These are phyloP conservation scores for Osmerus eperlanus DNA, from an alignment of 2,113 vertebrate genomes.

Conservation along the genomic window DNA sequence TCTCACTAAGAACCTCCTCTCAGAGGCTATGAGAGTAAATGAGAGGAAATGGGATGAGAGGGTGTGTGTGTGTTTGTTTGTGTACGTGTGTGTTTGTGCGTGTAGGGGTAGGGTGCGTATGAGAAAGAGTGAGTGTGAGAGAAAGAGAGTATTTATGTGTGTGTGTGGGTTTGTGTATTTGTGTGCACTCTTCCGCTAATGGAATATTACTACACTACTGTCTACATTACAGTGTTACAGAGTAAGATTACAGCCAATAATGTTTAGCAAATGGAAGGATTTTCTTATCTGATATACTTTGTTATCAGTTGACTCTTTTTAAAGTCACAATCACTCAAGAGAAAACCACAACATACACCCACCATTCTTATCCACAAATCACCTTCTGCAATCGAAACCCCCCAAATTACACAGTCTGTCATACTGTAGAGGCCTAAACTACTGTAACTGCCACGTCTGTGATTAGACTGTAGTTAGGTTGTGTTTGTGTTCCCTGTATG, in stretches of 20 bases:
- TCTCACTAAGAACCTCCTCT: constrained; percentile 74
- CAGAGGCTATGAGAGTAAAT: constrained; percentile 46
- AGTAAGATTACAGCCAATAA: too few species aligned
- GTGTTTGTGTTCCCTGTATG: too few species aligned
- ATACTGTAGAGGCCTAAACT: too few species aligned
- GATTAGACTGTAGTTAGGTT: too few species aligned
- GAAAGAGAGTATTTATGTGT: constrained; percentile 26
- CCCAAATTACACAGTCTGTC: too few species aligned
- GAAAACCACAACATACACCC: neutral
- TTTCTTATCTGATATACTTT: too few species aligned
- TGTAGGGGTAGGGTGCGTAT: constrained; percentile 83
- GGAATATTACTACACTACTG: neutral
- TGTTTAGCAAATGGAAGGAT: too few species aligned
- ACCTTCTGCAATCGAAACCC: too few species aligned
- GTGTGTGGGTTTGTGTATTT: neutral
- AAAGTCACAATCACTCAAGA: neutral
- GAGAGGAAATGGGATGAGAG: constrained; percentile 56
- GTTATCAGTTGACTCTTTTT: neutral
- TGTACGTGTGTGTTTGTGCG: constrained; percentile 74
- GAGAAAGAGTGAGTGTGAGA: constrained; percentile 61
- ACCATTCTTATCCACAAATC: too few species aligned
- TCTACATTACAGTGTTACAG: too few species aligned
- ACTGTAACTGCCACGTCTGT: too few species aligned
- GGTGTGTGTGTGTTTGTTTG: constrained; percentile 55
- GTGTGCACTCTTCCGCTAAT: neutral